Base-by-base conservation (phyloP, 2,113 vertebrate species). In the Mugil cephalus region DNA sequence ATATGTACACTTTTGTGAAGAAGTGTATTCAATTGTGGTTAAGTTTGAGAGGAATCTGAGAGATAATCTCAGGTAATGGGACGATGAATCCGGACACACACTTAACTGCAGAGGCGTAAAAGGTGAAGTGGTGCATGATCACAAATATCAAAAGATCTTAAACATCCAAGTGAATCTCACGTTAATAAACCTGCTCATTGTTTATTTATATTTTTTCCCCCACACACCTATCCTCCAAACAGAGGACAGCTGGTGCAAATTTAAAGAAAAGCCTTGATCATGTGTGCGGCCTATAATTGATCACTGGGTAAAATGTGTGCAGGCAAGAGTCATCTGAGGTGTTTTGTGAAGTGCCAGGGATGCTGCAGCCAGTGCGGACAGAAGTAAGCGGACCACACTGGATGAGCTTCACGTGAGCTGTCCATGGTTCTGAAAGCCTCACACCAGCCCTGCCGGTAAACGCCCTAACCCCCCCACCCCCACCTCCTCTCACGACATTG, bases 361-460 rank as follows among this genome's bases (percentile, higher is more conserved):
- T 59, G 71, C 34, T 56, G 46, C 77, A 60, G 62, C 43, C 51
- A 7, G 60, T 63, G 61, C 61, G 51, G 69, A 69, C 72, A 54
- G 45, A 38, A 45, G 46, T 67, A 34, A 50, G 35, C 4, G 24
- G n/a, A 82, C 59, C 54, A 68, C 73, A 68, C 18, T 63, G 62
- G 81, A 68, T 14, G 60, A 74, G 59, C 77, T 76, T 79, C 72
- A 84, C 68, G 78, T 72, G 91, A 92, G 89, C 93, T 94, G 90
- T 93, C 94, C 92, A 58, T 85, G 93, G 94, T 94, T 34, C 93
- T 94, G 92, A 94, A 90, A 86, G 79, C 82, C 82, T 80, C 77
- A 80, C 60, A 56, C 60, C 73, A 84, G 74, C 84, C 82, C 54
- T 82, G 85, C 73, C 74, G 93, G 93, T 93, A 82, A 91, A 94